A percentile compares a stretch with the other conserved stretches of the same genome.
These are phyloP conservation scores for Platanista minor DNA, from an alignment of 2,113 vertebrate genomes.

Conservation along the genomic window DNA sequence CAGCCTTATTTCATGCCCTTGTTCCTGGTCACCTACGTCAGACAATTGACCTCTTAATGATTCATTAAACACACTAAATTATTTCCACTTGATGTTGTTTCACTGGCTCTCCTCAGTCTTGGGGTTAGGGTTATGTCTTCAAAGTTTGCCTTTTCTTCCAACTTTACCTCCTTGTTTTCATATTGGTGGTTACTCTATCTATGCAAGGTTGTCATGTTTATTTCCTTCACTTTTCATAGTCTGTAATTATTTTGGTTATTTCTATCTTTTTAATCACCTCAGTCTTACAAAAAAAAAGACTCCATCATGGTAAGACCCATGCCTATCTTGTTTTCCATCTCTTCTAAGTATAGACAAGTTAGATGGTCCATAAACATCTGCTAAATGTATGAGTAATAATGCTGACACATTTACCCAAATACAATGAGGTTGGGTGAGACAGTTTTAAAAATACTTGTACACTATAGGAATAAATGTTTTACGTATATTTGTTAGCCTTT, in stretches of 20 bases:
- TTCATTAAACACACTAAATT: background rate
- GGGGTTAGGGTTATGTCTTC: background rate
- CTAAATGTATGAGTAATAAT: background rate
- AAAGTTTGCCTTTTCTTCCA: background rate
- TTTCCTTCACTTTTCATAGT: background rate
- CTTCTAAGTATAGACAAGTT: background rate
- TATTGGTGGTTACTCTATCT: background rate
- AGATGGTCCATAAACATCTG: background rate
- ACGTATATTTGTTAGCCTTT: background rate
- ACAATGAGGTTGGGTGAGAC: background rate
- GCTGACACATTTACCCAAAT: background rate
- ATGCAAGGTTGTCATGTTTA: background rate
- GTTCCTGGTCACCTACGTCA: background rate
- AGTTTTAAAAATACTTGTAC: background rate
- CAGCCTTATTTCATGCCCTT: background rate
- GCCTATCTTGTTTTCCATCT: background rate
- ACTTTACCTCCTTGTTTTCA: background rate
- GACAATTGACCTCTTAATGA: background rate
- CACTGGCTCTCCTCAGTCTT: background rate
- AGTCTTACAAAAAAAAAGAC: background rate
- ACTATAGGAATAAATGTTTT: background rate
- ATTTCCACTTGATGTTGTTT: background rate
- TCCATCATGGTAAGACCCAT: background rate
- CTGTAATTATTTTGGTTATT: background rate
- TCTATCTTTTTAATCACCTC: background rate